These are phyloP conservation scores for Sternotherus odoratus DNA, from an alignment of 2,797 vertebrate genomes.

Conservation along the genomic window DNA sequence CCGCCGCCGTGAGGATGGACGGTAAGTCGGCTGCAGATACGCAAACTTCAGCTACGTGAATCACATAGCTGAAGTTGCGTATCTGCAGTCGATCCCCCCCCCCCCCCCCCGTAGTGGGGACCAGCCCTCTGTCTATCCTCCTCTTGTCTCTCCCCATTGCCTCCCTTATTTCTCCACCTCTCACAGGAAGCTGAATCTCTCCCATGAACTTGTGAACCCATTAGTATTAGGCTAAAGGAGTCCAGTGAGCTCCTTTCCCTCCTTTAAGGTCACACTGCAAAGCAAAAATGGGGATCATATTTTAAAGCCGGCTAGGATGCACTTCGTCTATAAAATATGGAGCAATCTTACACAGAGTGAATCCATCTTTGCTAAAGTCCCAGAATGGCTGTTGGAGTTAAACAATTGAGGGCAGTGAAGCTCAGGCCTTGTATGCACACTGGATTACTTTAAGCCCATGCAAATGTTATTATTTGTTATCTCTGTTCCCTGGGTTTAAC, in stretches of 20 bases:
- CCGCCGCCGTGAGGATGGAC: too few species aligned
- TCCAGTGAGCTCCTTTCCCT: not conserved
- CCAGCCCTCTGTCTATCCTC: not conserved
- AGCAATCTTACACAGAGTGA: not conserved
- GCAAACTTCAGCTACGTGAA: too few species aligned
- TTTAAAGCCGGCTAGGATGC: not conserved
- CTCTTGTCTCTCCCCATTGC: not conserved
- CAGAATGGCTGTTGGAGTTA: not conserved
- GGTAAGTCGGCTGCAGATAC: too few species aligned
- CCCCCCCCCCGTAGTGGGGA: too few species aligned
- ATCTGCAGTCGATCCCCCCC: too few species aligned
- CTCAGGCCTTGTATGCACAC: not conserved
- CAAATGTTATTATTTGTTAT: not conserved
- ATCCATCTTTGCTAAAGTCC: not conserved
- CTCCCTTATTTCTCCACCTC: not conserved
- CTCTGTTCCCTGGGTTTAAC: not conserved
- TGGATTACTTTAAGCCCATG: conserved; percentile 12
- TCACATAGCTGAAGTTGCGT: too few species aligned
- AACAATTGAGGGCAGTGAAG: not conserved
- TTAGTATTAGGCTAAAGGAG: not conserved
- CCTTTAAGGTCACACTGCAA: not conserved
- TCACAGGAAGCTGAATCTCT: not conserved
- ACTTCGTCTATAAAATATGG: not conserved
- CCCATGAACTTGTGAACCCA: not conserved
- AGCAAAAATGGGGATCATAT: not conserved